Base-by-base conservation (phyloP, 2,797 vertebrate species). In the Myotis planiceps region DNA sequence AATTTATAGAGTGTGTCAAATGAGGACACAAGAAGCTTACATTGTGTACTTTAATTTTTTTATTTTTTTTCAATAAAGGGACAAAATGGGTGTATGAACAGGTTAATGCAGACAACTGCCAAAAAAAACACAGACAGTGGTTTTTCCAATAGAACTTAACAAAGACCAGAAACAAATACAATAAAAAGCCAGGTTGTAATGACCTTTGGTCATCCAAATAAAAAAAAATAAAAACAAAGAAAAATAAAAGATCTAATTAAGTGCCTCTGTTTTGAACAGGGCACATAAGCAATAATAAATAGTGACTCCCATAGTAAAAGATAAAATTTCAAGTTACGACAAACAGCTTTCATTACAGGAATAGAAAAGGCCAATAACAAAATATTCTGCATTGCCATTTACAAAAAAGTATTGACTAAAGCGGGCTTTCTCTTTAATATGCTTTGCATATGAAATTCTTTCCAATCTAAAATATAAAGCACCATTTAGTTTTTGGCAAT, bases 321-420 rank as follows among this genome's bases (percentile, higher is more conserved):
- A 99, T 99, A 99, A 99, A 99, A 99, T 99, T 99, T 99, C 99
- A 99, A 99, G 99, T 99, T 99, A 99, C 99, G 99, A 99, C 99
- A 99, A 99, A 99, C 99, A 99, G 99, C 99, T 99, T 99, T 99
- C 99, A 99, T 99, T 99, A 99, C 99, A 99, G 99, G 99, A 99
- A 99, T 99, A 99, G 99, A 99, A 99, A 99, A 99, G 99, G 99
- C 99, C 99, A 99, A 99, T 99, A 99, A 99, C 99, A 99, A 99
- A 99, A 99, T 99, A 99, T 99, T 99, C 99, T 99, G 99, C 99
- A 99, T 99, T 99, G 99, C 99, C 99, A 99, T 99, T 99, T 99
- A 99, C 99, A 99, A 99, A 99, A 99, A 99, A 99, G 99, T 99
- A 99, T 99, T 98, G 99, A 99, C 99, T 99, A 99, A 99, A 99